A percentile compares a stretch with the other conserved stretches of the same genome.
These are phyloP conservation scores for Andricus grossulariae DNA, from an alignment of 1,140 invertebrate species.

Conservation along the genomic window DNA sequence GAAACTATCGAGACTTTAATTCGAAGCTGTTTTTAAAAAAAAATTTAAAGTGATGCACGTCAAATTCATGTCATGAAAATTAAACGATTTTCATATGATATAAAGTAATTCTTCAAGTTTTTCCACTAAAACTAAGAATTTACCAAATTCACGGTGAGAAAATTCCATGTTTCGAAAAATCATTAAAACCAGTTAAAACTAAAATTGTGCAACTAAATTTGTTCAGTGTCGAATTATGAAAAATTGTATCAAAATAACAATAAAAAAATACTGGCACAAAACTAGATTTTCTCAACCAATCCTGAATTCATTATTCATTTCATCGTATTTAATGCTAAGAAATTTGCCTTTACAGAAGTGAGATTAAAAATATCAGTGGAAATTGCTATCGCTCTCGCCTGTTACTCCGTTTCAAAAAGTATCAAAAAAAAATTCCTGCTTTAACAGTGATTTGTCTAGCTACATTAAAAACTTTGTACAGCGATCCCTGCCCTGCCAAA, in stretches of 20 bases:
- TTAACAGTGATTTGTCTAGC: constrained; percentile 14
- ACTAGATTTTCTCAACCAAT: too few species aligned
- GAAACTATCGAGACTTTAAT: too few species aligned
- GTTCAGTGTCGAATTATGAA: neutral
- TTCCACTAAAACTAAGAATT: too few species aligned
- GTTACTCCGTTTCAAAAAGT: constrained; percentile 26
- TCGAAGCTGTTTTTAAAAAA: too few species aligned
- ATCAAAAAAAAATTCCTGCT: constrained; percentile 25
- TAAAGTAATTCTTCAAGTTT: too few species aligned
- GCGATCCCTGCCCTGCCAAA: neutral
- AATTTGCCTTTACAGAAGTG: constrained; percentile 24
- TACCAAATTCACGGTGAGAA: too few species aligned
- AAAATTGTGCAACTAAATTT: too few species aligned
- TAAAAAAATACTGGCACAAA: neutral
- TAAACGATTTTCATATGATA: too few species aligned
- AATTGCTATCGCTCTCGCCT: constrained; percentile 9
- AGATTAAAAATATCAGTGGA: constrained; percentile 20
- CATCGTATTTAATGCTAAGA: constrained; percentile 30
- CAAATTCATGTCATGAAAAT: too few species aligned
- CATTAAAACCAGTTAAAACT: too few species aligned
- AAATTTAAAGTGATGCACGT: too few species aligned
- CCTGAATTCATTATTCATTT: neutral
- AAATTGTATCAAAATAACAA: neutral
- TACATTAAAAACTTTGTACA: constrained; percentile 23
- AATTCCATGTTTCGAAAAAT: too few species aligned